Base-by-base conservation (phyloP, 2,113 vertebrate genomes). In the Macquaria australasica region DNA sequence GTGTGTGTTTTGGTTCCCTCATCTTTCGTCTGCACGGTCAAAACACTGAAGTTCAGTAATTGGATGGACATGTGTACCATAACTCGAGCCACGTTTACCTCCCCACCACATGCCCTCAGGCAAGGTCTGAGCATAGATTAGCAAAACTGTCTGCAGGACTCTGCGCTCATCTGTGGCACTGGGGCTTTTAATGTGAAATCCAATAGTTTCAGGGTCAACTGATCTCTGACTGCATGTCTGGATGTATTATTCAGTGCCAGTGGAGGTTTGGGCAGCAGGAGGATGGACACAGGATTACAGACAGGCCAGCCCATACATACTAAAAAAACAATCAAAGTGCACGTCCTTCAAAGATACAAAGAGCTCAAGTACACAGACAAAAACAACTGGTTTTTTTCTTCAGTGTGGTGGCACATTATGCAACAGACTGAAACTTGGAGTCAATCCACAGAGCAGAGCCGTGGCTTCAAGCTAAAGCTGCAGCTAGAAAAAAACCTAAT, bases 131-230 rank as follows among this genome's bases (percentile, higher is more conserved):
- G 86, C 91, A 91, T 79, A 82, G 91, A 92, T 91, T 86, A 89
- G 78, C 85, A 88, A 88, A 90, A 91, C 88, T 86, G 92, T 91
- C 93, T 89, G 87, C 88, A 85, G 83, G 86, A 84, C 88, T 85
- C 85, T 31, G 74, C 55, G 23, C 88, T 92, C 88, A 87, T 87
- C 88, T 73, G 76, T 56, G 21, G 78, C 34, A 68, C 85, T 34
- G 79, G 55, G 83, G 83, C 91, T 92, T 92, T 92, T 93, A 93
- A 93, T 92, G 87, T 88, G 90, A 91, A 94, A 93, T 93, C 87
- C 92, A 92, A 94, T 93, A 91, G 85, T 93, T 95, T 94, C 92
- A 93, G 92, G 93, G 94, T 92, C 92, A 93, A 86, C 81, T 90
- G 91, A 93, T 92, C 88, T 93, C 92, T 89, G 90, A 91, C 93